Conservation (phyloP, 2,888 invertebrate species). For the Synanthedon myopaeformis region DNA sequence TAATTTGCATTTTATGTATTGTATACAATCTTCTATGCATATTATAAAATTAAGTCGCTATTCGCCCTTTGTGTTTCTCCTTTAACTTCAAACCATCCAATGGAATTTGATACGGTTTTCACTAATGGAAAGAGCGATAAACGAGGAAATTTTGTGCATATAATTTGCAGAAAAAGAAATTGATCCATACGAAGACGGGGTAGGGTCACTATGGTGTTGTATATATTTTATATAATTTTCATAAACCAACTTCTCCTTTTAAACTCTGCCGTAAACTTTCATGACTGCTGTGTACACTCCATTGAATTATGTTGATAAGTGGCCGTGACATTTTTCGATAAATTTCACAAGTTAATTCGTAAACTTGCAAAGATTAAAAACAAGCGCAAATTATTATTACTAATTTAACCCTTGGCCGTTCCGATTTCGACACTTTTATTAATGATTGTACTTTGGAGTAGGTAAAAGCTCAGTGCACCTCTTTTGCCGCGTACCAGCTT, state of each 20-base stretch:
- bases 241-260: not conserved
- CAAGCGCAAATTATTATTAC: constrained; percentile 22
- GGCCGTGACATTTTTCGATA: constrained; percentile 52
- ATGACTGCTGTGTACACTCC: not conserved
- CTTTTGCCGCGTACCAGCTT: constrained; percentile 5
- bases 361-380: constrained; percentile 44
- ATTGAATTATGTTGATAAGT: constrained; percentile 35
- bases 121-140: no score
- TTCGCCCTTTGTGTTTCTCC: no score
- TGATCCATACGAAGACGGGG: no score
- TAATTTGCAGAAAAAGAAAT: no score
- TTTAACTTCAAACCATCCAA: no score
- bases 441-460: constrained; percentile 19
- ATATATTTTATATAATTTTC: no score
- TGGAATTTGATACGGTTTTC: no score
- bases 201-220: no score
- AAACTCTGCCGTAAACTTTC: not conserved
- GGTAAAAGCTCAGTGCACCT: constrained; percentile 1
- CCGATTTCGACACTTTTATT: constrained; percentile 42
- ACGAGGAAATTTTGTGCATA: no score
- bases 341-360: constrained; percentile 34
- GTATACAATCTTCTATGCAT: no score
- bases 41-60: no score
- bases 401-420: constrained; percentile 25
- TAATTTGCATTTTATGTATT: no score